Conservation (phyloP, 2,797 vertebrate genomes). For the Gorsachius magnificus region DNA sequence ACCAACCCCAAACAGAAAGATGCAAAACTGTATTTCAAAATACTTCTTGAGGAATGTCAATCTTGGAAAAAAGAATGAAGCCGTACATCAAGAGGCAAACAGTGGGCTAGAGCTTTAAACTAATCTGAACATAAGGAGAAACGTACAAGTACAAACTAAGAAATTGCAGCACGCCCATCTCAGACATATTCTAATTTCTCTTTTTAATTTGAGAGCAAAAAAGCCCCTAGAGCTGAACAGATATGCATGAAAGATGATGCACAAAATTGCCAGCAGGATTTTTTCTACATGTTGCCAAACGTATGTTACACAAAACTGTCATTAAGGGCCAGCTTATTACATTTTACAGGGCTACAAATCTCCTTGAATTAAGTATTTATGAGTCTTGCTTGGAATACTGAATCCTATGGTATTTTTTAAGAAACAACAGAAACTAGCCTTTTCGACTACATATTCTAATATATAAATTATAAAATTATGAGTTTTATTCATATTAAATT, state of each 20-base stretch:
- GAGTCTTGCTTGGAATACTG: conserved; percentile 41
- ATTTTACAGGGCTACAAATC: conserved; percentile 36
- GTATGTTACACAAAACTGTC: conserved; percentile 37
- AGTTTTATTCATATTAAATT: conserved; percentile 57
- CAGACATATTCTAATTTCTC: not conserved
- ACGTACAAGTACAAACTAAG: not conserved
- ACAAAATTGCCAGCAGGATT: conserved; percentile 10
- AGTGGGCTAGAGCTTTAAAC: not conserved
- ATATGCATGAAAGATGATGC: conserved; percentile 47
- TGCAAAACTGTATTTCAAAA: not conserved
- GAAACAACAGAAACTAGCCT: conserved; percentile 49
- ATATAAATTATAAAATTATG: conserved; percentile 27
- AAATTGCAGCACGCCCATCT: not conserved
- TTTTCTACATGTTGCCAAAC: conserved; percentile 35
- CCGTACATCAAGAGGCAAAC: not conserved
- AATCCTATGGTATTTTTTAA: conserved; percentile 49
- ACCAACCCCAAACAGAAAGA: not conserved
- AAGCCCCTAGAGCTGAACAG: conserved; percentile 34
- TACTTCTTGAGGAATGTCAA: not conserved
- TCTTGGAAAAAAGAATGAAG: not conserved
- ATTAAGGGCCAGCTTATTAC: conserved; percentile 51
- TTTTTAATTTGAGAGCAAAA: conserved; percentile 34
- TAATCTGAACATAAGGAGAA: not conserved
- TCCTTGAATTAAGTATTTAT: conserved; percentile 70
- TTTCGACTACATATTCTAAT: conserved; percentile 17